Evolutionary conservation across 2,888 invertebrate genomes (phyloP).

Genomic region (Drosophila fulvimacula): DNA sequence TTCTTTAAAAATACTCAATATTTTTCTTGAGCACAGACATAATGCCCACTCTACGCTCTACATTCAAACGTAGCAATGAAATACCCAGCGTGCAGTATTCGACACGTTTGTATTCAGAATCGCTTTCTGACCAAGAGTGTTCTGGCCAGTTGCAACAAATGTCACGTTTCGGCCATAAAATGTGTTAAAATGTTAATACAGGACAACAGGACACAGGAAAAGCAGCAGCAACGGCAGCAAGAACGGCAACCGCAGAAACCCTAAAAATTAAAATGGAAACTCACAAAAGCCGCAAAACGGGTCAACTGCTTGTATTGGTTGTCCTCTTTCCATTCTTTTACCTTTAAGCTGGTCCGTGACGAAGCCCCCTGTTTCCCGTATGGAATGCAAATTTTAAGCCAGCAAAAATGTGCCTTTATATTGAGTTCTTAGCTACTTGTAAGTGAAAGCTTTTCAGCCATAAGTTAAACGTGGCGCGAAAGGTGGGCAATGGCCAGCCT

Average conservation of each 20-base stretch:
- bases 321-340: constrained; percentile 3
- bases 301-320: constrained; percentile 32
- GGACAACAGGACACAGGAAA: constrained; percentile 8
- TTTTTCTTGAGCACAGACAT: background rate
- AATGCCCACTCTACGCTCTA: background rate
- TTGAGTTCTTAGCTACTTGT: constrained; percentile 36
- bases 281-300: constrained; percentile 36
- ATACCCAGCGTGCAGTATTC: constrained; percentile 12
- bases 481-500: constrained; percentile 15
- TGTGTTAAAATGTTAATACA: constrained; percentile 68
- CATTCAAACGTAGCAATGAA: constrained; percentile 9
- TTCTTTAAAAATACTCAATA: background rate
- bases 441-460: constrained; percentile 28
- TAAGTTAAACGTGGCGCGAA: constrained; percentile 17
- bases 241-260: constrained; percentile 11
- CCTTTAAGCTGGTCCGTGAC: constrained; percentile 15
- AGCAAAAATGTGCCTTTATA: constrained; percentile 41
- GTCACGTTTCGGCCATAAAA: constrained; percentile 71
- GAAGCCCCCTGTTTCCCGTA: constrained; percentile 14
- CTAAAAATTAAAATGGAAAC: constrained; percentile 22
- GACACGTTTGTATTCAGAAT: constrained; percentile 22
- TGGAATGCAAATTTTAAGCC: constrained; percentile 56
- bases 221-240: constrained; percentile 4
- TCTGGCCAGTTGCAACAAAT: constrained; percentile 46
- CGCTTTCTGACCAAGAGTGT: constrained; percentile 8